These are phyloP conservation scores for Julus scandinavius DNA, from an alignment of 2,888 invertebrate species.

Conservation along the genomic window DNA sequence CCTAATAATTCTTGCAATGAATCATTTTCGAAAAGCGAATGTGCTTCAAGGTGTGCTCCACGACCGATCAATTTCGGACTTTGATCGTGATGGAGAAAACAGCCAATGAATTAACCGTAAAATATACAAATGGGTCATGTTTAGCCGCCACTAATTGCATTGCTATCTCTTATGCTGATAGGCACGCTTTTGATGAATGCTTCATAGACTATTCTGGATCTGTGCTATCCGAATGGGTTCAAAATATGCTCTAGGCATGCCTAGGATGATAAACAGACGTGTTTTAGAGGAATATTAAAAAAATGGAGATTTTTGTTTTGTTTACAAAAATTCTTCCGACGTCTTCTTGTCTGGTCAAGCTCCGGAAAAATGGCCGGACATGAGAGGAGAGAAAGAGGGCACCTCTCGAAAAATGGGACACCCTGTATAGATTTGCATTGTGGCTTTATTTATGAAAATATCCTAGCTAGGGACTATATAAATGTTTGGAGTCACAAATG, in stretches of 20 bases:
- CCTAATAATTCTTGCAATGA: slow-evolving; percentile 10
- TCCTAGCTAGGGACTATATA: too few relatives aligned
- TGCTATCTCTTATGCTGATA: background rate
- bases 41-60: background rate
- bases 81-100: background rate
- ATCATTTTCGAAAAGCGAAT: background rate
- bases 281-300: background rate
- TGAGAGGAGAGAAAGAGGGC: too few relatives aligned
- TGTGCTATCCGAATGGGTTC: background rate
- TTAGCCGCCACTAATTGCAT: slow-evolving; percentile 13
- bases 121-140: slow-evolving; percentile 39
- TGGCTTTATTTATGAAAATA: too few relatives aligned
- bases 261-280: background rate
- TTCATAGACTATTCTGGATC: background rate
- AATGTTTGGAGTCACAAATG: too few relatives aligned
- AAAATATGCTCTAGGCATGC: background rate
- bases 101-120: slow-evolving; percentile 31
- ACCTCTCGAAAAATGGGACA: too few relatives aligned
- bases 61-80: slow-evolving; percentile 19
- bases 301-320: too few relatives aligned
- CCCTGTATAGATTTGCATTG: too few relatives aligned
- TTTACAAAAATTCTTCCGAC: background rate
- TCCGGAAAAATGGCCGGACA: background rate
- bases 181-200: background rate
- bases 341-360: background rate